Conservation (phyloP, 2,113 vertebrate species). For the Bungarus multicinctus region DNA sequence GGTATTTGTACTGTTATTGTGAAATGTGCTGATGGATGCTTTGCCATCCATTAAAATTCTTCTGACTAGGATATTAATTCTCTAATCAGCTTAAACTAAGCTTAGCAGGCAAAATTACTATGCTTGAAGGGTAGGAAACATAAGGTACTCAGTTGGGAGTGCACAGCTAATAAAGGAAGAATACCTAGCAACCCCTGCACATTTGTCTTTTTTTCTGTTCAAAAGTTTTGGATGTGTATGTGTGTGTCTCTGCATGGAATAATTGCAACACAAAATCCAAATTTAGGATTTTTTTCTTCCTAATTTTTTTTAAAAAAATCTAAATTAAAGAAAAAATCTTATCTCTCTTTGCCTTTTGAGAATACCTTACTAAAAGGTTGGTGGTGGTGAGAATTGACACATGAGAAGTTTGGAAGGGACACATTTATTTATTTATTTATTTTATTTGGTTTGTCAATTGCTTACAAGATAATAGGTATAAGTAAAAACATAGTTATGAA, state of each 20-base stretch:
- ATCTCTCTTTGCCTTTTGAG: not conserved
- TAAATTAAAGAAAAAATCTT: not conserved
- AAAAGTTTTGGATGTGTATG: not conserved
- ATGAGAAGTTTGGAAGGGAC: not conserved
- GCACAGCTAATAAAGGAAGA: not conserved
- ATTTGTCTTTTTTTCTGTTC: not conserved
- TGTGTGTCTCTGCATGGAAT: not conserved
- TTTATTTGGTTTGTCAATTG: too few relatives aligned
- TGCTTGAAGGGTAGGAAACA: not conserved
- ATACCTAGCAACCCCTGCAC: not conserved
- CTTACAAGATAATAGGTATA: too few relatives aligned
- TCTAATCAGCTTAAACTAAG: slow-evolving; percentile 5
- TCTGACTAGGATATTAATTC: not conserved
- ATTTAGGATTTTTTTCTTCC: not conserved
- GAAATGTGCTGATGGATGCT: not conserved
- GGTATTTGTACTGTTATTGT: not conserved
- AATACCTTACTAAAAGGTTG: not conserved
- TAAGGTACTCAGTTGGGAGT: not conserved
- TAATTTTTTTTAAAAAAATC: not conserved
- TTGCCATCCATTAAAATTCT: not conserved
- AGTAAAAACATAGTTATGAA: too few relatives aligned
- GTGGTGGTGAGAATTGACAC: not conserved
- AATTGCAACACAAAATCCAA: not conserved
- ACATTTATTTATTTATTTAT: too few relatives aligned
- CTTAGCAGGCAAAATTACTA: not conserved